phyloP scores from a whole-genome alignment of 2,888 invertebrate genomes.

The Megastigmus dorsalis region DNA sequence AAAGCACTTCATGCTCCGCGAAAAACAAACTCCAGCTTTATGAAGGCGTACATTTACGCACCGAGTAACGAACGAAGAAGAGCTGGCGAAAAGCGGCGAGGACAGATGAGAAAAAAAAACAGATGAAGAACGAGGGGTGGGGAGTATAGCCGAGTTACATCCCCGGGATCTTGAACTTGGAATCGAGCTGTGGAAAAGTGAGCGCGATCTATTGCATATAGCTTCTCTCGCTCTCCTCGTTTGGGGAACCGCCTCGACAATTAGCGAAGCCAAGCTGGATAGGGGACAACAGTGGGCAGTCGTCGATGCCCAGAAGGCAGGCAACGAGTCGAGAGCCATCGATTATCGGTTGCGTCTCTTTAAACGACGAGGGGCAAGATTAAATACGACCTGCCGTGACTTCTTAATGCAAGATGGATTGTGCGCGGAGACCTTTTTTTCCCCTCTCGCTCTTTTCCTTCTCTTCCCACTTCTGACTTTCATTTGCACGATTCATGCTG shows the following conservation, averaged over 20 bases:
- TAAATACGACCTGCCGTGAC: conserved; percentile 32
- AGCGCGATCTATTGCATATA: too few relatives aligned
- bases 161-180: conserved; percentile 27
- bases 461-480: not conserved
- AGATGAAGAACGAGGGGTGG: too few relatives aligned
- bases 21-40: too few relatives aligned
- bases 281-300: not conserved
- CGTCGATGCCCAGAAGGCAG: too few relatives aligned
- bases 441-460: not conserved
- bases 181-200: conserved; percentile 26
- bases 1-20: too few relatives aligned
- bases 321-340: conserved; percentile 33
- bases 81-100: too few relatives aligned
- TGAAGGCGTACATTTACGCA: too few relatives aligned
- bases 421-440: too few relatives aligned
- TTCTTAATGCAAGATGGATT: conserved; percentile 29
- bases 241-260: conserved; percentile 35
- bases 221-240: too few relatives aligned
- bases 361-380: conserved; percentile 18
- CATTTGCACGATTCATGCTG: conserved; percentile 14
- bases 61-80: too few relatives aligned
- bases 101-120: not conserved
- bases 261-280: conserved; percentile 25
- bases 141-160: not conserved
- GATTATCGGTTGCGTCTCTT: conserved; percentile 48